These are phyloP conservation scores for Carettochelys insculpta DNA, from an alignment of 2,113 vertebrate species.

Conservation along the genomic window DNA sequence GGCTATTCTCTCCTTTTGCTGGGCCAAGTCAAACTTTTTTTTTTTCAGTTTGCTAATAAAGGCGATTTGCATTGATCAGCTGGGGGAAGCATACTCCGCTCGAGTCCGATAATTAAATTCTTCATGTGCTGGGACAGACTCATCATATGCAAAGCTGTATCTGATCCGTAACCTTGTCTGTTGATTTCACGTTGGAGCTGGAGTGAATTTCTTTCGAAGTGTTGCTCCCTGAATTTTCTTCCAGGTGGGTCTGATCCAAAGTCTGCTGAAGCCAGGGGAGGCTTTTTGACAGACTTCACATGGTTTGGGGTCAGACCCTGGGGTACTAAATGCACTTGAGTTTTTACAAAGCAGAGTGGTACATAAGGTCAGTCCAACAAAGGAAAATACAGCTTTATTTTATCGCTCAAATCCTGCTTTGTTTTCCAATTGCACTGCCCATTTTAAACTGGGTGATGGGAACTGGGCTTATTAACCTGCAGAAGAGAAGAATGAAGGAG, in stretches of 20 bases:
- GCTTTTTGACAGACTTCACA: neutral
- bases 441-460: neutral
- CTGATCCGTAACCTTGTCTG: slow-evolving; percentile 1
- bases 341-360: neutral
- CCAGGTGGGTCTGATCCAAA: neutral
- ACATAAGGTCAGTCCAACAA: neutral
- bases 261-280: neutral
- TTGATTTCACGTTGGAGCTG: slow-evolving; percentile 9
- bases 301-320: neutral
- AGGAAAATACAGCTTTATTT: neutral
- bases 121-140: slow-evolving; percentile 10
- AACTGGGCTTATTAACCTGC: too few species aligned
- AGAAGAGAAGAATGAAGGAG: too few species aligned
- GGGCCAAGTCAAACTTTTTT: slow-evolving; percentile 56
- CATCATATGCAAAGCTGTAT: slow-evolving; percentile 44
- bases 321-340: neutral
- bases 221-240: slow-evolving; percentile 44
- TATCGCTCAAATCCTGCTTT: neutral
- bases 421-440: neutral
- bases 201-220: slow-evolving; percentile 52
- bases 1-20: neutral
- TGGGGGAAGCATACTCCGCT: slow-evolving; percentile 7
- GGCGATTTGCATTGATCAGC: slow-evolving; percentile 28
- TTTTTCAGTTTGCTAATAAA: neutral
- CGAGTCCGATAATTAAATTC: slow-evolving; percentile 51